Base-by-base conservation (phyloP, 2,113 vertebrate genomes). In the Drymodes brunneopygia region DNA sequence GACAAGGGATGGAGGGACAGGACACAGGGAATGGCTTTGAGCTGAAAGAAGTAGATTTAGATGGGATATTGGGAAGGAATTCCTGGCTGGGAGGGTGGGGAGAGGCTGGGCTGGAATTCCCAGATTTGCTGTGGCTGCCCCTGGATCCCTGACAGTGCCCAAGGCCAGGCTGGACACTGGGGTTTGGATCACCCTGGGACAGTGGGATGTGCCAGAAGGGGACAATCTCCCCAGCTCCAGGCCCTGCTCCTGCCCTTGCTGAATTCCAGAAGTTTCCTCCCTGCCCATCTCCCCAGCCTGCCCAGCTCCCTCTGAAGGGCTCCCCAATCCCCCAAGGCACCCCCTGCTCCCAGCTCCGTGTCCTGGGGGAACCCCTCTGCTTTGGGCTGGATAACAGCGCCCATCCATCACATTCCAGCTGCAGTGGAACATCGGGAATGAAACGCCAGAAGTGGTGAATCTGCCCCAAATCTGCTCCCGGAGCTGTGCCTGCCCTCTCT, bases 111-210 rank as follows among this genome's bases (percentile, higher is more conserved):
- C 1, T 36, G 28, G 38, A 36, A 27, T 86, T 69, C 15, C 64
- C 47, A 53, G 54, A 61, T 11, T 0, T 27, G 25, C 11, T 58
- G 36, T 27, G 82, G 36, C 71, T 77, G 44, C 2, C 11, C 33
- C 45, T 75, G 53, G 25, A 60, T 58, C 27, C 25, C 45, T 77
- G 72, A 33, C 0, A 51, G 10, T 45, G 54, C 0, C 73, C 54
- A 19, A 78, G 47, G 23, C 38, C 47, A 7, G 64, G 33, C 0
- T 86, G 56, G 64, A 69, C 2, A 3, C 9, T 4, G 14, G 15
- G 7, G 9, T 12, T 47, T 22, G 60, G 54, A 78, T 1, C 10
- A 20, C 0, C 8, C 15, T n/a, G 28, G 69, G 40, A n/a, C 0
- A 12, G 7, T 12, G 58, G 80, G 6, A 65, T 2, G 5, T 25